Conservation (phyloP, 1,140 invertebrate species). For the Macrotrachela quadricornifera region DNA sequence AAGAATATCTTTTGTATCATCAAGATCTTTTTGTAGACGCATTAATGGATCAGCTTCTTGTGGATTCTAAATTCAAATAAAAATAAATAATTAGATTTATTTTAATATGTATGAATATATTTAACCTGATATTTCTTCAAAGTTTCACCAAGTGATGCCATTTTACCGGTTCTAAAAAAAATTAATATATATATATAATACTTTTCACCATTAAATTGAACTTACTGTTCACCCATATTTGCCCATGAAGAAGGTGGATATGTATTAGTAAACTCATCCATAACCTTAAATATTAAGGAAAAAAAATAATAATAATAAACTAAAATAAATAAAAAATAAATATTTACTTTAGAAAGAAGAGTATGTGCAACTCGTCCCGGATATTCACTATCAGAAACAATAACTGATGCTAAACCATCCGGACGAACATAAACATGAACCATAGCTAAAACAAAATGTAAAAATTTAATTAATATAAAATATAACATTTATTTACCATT, state of each 20-base stretch:
- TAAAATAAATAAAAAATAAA: background rate
- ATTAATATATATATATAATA: background rate
- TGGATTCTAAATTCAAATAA: conserved; percentile 53
- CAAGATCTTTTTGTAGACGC: conserved; percentile 84
- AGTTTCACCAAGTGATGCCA: conserved; percentile 47
- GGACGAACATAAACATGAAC: conserved; percentile 69
- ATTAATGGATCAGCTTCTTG: conserved; percentile 84
- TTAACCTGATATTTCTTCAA: conserved; percentile 52
- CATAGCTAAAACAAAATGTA: background rate
- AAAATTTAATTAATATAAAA: no score
- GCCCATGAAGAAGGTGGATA: conserved; percentile 49
- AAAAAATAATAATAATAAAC: no score
- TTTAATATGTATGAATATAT: background rate
- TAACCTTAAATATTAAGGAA: conserved; percentile 33
- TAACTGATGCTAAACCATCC: conserved; percentile 69
- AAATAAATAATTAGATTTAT: no score
- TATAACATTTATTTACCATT: no score
- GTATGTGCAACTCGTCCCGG: conserved; percentile 81
- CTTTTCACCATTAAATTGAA: background rate
- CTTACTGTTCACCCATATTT: conserved; percentile 38
- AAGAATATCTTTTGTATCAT: conserved; percentile 97
- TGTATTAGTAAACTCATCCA: conserved; percentile 70
- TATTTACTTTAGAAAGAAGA: conserved; percentile 55
- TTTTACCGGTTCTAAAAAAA: conserved; percentile 15
- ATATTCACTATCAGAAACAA: conserved; percentile 92